A percentile compares a stretch with the other conserved stretches of the same genome.
Conservation (phyloP, 1,140 invertebrate genomes). For the Trachymyrmex septentrionalis region DNA sequence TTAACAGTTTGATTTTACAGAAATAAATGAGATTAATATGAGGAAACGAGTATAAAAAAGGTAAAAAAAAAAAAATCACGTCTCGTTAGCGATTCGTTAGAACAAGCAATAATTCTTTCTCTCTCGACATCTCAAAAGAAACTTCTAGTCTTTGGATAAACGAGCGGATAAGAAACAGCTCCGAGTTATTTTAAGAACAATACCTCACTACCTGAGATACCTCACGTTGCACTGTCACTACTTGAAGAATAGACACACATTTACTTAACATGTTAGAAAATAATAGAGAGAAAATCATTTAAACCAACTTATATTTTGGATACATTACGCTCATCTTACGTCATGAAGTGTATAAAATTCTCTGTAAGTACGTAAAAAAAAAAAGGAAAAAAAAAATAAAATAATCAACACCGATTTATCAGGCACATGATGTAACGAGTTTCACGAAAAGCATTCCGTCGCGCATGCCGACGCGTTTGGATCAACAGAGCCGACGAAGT, state of each 20-base stretch:
- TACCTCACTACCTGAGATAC: constrained; percentile 6
- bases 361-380: neutral
- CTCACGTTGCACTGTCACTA: neutral
- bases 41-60: neutral
- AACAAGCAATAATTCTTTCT: constrained; percentile 53
- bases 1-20: neutral
- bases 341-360: neutral
- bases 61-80: constrained; percentile 38
- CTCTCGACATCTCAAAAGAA: constrained; percentile 2
- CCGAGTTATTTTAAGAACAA: constrained; percentile 44
- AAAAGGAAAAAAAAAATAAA: constrained; percentile 13
- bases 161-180: constrained; percentile 5
- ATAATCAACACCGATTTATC: constrained; percentile 32
- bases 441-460: constrained; percentile 26
- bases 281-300: neutral
- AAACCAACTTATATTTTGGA: neutral
- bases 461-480: constrained; percentile 44
- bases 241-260: neutral
- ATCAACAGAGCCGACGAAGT: constrained; percentile 35
- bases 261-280: neutral
- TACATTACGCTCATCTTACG: neutral
- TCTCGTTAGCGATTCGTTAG: constrained; percentile 66
- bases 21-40: neutral
- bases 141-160: constrained; percentile 44
- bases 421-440: constrained; percentile 27